Evolutionary conservation across 1,140 invertebrate genomes (phyloP), one percentile per base, ranked within the genome.

Genomic region (Melanaphis sacchari): DNA sequence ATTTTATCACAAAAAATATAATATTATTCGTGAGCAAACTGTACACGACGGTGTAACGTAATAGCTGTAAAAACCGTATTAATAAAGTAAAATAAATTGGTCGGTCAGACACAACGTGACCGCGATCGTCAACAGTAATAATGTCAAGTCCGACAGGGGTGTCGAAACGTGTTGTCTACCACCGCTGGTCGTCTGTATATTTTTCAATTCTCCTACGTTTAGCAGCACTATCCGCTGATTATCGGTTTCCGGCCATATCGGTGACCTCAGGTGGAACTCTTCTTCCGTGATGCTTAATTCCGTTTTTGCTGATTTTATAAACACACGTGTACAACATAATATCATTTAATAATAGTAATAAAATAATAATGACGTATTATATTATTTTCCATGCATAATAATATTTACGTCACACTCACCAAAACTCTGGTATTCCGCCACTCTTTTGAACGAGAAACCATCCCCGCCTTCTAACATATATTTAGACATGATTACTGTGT

Each of bases 401-500:
- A 21, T 49, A 49, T 49, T 46, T 46, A 8, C 9, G 24, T 31
- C 15, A 22, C 36, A 54, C 88, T 90, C 11, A 90, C 88, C 49
- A 6, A 90, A 40, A 54, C 88, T 90, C n/a, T 38, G 24, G 21
- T 31, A 90, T 38, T 40, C 26, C 4, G 7, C 36, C 36, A 90
- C 1, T 90, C 41, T 40, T 24, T 54, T 40, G 24, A 90, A 54
- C 15, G 7, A 18, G 9, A 54, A 96, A 4, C 96, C 96, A 94
- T 96, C 96, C 1, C 96, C 96, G 36, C 96, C 96, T 5, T 94
- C 94, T 1, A 95, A 95, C n/a, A 97, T 94, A 95, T 97, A 76
- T 95, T 95, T 2, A 94, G 46, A 94, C 82, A 96, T 95, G 0
- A 96, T 94, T 15, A 97, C 94, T 36, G 92, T 95, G 94, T 97